These are phyloP conservation scores for Propithecus coquereli DNA, from an alignment of 2,113 vertebrate species.

Conservation along the genomic window DNA sequence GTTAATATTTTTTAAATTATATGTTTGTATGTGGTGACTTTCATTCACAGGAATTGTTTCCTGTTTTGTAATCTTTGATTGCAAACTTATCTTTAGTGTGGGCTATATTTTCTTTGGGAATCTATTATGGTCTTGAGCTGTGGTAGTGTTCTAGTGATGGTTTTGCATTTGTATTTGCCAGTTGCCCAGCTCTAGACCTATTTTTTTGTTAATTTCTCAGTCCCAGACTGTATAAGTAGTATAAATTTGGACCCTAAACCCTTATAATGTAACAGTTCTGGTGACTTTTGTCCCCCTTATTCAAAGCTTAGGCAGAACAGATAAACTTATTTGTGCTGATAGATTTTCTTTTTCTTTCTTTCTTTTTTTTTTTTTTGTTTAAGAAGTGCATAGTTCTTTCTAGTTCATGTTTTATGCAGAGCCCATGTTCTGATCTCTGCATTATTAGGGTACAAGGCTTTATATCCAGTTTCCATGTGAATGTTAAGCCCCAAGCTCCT, in stretches of 20 bases:
- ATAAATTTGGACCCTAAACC: neutral
- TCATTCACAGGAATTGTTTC: neutral
- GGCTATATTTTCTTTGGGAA: constrained; percentile 15
- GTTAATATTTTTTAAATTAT: constrained; percentile 17
- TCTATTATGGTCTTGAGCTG: neutral
- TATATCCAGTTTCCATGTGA: neutral
- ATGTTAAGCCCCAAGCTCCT: neutral
- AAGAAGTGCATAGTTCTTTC: neutral
- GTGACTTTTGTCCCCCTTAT: neutral
- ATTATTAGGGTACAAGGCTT: neutral
- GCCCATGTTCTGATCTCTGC: neutral
- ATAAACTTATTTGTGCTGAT: neutral
- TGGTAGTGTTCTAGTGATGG: neutral
- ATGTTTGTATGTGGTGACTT: neutral
- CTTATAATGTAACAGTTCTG: neutral
- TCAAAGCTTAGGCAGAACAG: neutral
- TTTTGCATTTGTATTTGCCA: constrained; percentile 10
- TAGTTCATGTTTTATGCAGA: neutral
- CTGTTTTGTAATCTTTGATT: neutral
- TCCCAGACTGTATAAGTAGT: neutral
- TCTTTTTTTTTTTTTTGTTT: neutral
- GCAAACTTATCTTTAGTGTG: neutral
- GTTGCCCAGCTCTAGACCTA: neutral
- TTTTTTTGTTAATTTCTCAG: neutral
- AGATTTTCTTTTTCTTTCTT: neutral